A percentile compares a stretch with the other conserved stretches of the same genome.
Conservation (phyloP, 2,797 vertebrate species). For the Mus minutoides region DNA sequence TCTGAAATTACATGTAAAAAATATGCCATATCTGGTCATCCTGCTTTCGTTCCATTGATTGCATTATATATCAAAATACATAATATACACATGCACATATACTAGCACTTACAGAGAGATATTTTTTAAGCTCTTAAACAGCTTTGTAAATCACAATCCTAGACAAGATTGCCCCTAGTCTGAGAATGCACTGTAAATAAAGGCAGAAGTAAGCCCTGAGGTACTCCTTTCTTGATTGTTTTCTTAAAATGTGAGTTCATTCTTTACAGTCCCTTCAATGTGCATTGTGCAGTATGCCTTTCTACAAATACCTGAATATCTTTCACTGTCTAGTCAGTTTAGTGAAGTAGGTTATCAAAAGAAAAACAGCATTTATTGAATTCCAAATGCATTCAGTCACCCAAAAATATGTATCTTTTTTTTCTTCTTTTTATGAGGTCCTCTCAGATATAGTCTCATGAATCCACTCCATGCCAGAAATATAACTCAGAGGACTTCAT, state of each 20-base stretch:
- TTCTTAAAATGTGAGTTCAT: background rate
- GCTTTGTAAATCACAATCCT: background rate
- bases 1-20: background rate
- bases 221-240: background rate
- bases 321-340: background rate
- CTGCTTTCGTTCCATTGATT: background rate
- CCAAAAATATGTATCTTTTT: background rate
- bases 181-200: background rate
- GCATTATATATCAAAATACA: background rate
- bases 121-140: background rate
- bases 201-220: background rate
- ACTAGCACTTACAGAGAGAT: background rate
- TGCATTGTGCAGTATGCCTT: background rate
- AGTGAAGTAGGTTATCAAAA: background rate
- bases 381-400: slow-evolving; percentile 25
- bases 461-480: slow-evolving; percentile 5
- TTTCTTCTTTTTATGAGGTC: slow-evolving; percentile 2
- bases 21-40: background rate
- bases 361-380: background rate
- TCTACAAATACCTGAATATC: background rate
- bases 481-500: slow-evolving; percentile 32
- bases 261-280: background rate
- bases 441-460: background rate
- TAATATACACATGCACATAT: background rate
- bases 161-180: background rate